Base-by-base conservation (phyloP, 2,797 vertebrate genomes). In the Myiotriccus ornatus region DNA sequence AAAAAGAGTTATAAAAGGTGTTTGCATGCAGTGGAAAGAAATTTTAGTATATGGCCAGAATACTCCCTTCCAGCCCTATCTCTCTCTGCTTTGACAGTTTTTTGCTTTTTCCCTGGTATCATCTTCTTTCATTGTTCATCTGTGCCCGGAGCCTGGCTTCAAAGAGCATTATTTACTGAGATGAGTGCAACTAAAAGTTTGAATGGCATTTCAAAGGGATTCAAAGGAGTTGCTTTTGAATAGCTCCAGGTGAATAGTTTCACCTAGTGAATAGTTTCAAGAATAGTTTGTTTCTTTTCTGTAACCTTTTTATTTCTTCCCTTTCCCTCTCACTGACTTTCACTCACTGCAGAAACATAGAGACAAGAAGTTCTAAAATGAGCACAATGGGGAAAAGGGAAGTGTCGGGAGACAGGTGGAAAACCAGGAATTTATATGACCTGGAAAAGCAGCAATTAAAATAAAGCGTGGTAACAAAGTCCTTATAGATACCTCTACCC, bases 121-220 rank as follows among this genome's bases (percentile, higher is more conserved):
- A 37, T 62, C 32, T 86, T 59, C 73, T 76, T 80, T 57, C 20
- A 62, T 73, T 80, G 83, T 50, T 91, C 68, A 43, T 74, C 39
- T 87, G 37, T 80, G 37, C 75, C 47, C 23, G 22, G 24, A 77
- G 47, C 43, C 21, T 65, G 39, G 6, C 24, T 85, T 88, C 79
- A 90, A 80, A 93, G 30, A 69, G 43, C 63, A 57, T 89, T 94
- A 84, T 91, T 93, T 94, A 91, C 76, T n/a, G 56, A 80, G 43
- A 60, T 65, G 53, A 90, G n/a, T 74, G 43, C 71, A 87, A 75
- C 79, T 82, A 64, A 73, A 90, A 65, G 37, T 93, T 57, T 90
- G 76, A 93, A 96, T 65, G 68, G 44, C 56, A 80, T 80, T 94
- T 95, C 80, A 92, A 85, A 82, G 37, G 63, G 25, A 94, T 84